Base-by-base conservation (phyloP, 2,797 vertebrate genomes). In the Myotis pilosus region DNA sequence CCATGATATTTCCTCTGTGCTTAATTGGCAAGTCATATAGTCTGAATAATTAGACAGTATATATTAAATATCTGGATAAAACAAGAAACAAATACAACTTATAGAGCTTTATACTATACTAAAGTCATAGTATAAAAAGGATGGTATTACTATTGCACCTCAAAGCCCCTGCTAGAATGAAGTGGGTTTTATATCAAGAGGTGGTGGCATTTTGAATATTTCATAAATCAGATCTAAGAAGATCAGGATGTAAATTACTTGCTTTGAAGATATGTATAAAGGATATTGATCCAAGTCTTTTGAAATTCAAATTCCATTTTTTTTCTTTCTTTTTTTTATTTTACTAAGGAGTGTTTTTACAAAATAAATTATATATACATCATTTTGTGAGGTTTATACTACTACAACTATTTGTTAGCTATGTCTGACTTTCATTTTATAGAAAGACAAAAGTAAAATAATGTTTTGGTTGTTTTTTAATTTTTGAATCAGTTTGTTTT, bases 161-260 rank as follows among this genome's bases (percentile, higher is more conserved):
- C 38, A 76, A 71, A 86, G 36, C 25, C 22, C 5, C 15, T 85
- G 89, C 75, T 64, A 25, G 17, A 71, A 89, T 49, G 49, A 92
- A 57, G 33, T 51, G n/a, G 10, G 16, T 82, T 93, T 94, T 75
- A 44, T 81, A 69, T 72, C 1, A 82, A 75, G n/a, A 76, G 22
- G 11, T 33, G 36, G 33, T 36, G 19, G 4, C 25, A 80, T 86
- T 92, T 94, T 66, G 16, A 60, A 51, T 88, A 66, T 92, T 64
- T 94, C 86, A 78, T n/a, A 69, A 79, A 28, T 89, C 38, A 76
- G 36, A 88, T 22, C 84, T 89, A 44, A 44, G 6, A 25, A 25
- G 10, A 76, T 93, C 53, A 81, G 22, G 60, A 89, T 89, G 1
- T 89, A 78, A 78, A 89, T 94, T 10, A 78, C 25, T 94, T 92